Evolutionary conservation across 2,113 vertebrate species (phyloP).

Genomic region (Triplophysa tibetana): DNA sequence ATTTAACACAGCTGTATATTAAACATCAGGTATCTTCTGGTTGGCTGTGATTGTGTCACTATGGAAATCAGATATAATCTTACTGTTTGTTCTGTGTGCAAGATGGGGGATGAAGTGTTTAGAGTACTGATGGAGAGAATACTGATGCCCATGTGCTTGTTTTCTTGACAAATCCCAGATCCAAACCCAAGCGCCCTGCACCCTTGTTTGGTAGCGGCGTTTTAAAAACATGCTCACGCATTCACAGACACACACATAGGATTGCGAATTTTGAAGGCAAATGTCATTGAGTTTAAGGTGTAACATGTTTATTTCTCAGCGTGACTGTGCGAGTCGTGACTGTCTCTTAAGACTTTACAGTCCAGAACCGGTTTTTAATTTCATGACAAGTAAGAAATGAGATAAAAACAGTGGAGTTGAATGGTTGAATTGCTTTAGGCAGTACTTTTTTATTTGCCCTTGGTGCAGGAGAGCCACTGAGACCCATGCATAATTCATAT

Average conservation of each 20-base stretch:
- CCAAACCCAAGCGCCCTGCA: conserved; percentile 3
- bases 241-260: neutral
- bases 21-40: too few species aligned
- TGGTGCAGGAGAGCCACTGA: conserved; percentile 8
- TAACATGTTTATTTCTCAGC: neutral
- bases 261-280: conserved; percentile 28
- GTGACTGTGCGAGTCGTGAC: too few species aligned
- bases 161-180: conserved; percentile 24
- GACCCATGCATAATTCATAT: conserved; percentile 33
- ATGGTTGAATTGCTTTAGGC: conserved; percentile 35
- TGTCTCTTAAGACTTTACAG: neutral
- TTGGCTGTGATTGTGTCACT: too few species aligned
- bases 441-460: conserved; percentile 33
- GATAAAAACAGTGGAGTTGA: conserved; percentile 21
- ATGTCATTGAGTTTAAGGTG: conserved; percentile 20
- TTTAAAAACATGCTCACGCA: neutral
- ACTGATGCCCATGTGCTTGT: neutral
- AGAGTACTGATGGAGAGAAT: conserved; percentile 8
- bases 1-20: too few species aligned
- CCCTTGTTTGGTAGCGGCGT: conserved; percentile 33
- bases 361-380: neutral
- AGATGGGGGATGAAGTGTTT: neutral
- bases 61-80: too few species aligned
- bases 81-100: neutral
- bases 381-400: neutral